Evolutionary conservation across 2,113 vertebrate genomes (phyloP).

Genomic region (Pedionomus torquatus): DNA sequence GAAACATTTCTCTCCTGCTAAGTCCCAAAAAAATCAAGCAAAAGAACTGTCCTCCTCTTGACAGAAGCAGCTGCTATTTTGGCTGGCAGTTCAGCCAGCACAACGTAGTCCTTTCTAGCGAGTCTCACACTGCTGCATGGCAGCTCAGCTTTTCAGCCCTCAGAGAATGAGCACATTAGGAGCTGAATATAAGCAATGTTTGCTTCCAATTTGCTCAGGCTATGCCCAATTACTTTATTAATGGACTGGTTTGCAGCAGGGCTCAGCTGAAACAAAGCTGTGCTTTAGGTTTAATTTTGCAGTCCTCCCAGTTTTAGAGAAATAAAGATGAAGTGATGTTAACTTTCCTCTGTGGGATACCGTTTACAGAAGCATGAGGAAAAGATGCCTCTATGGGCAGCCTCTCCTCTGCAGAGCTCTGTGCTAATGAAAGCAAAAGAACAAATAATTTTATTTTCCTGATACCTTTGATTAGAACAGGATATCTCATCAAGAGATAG

Average conservation of each 20-base stretch:
- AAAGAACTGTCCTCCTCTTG: neutral
- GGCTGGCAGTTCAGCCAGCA: neutral
- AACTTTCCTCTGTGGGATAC: neutral
- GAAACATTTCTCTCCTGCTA: neutral
- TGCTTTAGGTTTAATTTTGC: neutral
- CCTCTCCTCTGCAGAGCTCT: neutral
- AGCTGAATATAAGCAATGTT: constrained; percentile 23
- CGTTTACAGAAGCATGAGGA: neutral
- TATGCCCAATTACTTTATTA: constrained; percentile 39
- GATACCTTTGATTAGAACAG: neutral
- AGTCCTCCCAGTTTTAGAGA: neutral
- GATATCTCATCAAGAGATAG: neutral
- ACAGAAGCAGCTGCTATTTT: neutral
- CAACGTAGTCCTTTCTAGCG: neutral
- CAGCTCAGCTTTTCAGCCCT: neutral
- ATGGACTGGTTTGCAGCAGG: neutral
- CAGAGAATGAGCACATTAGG: neutral
- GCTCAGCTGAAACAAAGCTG: constrained; percentile 11
- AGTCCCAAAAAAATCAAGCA: neutral
- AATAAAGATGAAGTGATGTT: neutral
- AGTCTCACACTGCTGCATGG: neutral
- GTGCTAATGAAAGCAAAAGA: neutral
- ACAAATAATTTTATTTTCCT: neutral
- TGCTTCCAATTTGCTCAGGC: constrained; percentile 13
- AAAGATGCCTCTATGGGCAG: neutral